These are phyloP conservation scores for Dasysyrphus tricinctus DNA, from an alignment of 2,888 invertebrate species.

Conservation along the genomic window DNA sequence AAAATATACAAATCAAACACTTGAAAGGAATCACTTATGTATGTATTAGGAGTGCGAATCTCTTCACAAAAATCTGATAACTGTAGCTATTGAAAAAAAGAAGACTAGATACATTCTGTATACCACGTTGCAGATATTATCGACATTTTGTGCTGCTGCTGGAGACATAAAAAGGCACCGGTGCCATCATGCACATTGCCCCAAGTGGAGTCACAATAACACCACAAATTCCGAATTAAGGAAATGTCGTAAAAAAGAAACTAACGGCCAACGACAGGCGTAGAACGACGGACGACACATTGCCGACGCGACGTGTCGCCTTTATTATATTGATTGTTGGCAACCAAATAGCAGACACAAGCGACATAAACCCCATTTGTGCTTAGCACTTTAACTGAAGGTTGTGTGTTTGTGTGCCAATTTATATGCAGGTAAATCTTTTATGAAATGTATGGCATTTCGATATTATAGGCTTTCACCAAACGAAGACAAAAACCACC, in stretches of 20 bases:
- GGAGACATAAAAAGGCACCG: slow-evolving; percentile 18
- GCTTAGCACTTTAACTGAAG: slow-evolving; percentile 44
- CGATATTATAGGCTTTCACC: slow-evolving; percentile 22
- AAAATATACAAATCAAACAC: slow-evolving; percentile 39
- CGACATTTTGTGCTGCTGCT: slow-evolving; percentile 58
- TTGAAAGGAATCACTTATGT: slow-evolving; percentile 46
- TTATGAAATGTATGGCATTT: slow-evolving; percentile 42
- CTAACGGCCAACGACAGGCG: slow-evolving; percentile 24
- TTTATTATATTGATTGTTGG: slow-evolving; percentile 63
- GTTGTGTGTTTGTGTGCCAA: slow-evolving; percentile 45
- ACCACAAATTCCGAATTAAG: slow-evolving; percentile 56
- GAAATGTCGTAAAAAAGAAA: slow-evolving; percentile 35
- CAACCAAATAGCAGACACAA: slow-evolving; percentile 23
- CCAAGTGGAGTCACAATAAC: slow-evolving; percentile 23
- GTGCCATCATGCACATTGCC: slow-evolving; percentile 43
- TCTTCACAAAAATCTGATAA: slow-evolving; percentile 43
- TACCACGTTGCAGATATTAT: slow-evolving; percentile 54
- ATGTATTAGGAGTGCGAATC: slow-evolving; percentile 53
- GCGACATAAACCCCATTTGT: slow-evolving; percentile 54
- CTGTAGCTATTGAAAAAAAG: neutral
- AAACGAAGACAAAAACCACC: neutral
- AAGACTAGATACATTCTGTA: neutral
- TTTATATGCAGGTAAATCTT: slow-evolving; percentile 59
- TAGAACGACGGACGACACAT: neutral
- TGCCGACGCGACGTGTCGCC: slow-evolving; percentile 30